phyloP scores from a whole-genome alignment of 2,113 vertebrate genomes.

The Nyctibius bracteatus region DNA sequence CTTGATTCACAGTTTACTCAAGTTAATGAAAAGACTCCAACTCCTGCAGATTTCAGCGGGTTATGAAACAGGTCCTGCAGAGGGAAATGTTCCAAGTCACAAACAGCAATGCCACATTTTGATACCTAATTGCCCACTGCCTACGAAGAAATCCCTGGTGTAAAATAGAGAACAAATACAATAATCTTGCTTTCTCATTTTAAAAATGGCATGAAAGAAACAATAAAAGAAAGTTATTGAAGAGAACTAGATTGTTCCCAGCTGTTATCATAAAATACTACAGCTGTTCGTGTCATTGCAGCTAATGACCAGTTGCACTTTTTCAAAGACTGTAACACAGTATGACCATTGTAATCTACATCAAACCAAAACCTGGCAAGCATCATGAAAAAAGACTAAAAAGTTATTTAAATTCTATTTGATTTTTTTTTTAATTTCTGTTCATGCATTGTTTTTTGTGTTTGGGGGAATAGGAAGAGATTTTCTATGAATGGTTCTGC shows the following conservation, averaged over 20 bases:
- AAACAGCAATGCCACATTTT: neutral
- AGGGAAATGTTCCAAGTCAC: slow-evolving; percentile 3
- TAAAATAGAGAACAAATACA: slow-evolving; percentile 41
- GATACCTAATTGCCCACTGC: slow-evolving; percentile 24
- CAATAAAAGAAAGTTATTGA: slow-evolving; percentile 55
- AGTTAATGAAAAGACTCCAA: slow-evolving; percentile 11
- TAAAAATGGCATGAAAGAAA: slow-evolving; percentile 39
- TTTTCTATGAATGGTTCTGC: neutral
- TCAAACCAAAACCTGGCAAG: slow-evolving; percentile 8
- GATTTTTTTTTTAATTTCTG: neutral
- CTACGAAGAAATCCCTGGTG: slow-evolving; percentile 26
- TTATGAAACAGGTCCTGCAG: slow-evolving; percentile 33
- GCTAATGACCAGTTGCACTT: slow-evolving; percentile 49
- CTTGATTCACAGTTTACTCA: slow-evolving; percentile 28
- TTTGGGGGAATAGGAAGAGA: neutral
- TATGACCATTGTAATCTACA: slow-evolving; percentile 47
- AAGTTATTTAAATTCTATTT: neutral
- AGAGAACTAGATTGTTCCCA: slow-evolving; percentile 51
- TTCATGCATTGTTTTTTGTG: neutral
- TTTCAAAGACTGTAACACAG: slow-evolving; percentile 35
- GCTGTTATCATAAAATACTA: slow-evolving; percentile 52
- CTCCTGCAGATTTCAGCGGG: neutral
- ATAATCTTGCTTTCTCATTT: slow-evolving; percentile 26
- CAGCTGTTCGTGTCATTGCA: slow-evolving; percentile 43
- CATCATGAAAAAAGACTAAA: neutral